Evolutionary conservation across 2,888 invertebrate genomes (phyloP), one percentile per base, ranked within the genome.

Genomic region (Macrosiphum euphorbiae): DNA sequence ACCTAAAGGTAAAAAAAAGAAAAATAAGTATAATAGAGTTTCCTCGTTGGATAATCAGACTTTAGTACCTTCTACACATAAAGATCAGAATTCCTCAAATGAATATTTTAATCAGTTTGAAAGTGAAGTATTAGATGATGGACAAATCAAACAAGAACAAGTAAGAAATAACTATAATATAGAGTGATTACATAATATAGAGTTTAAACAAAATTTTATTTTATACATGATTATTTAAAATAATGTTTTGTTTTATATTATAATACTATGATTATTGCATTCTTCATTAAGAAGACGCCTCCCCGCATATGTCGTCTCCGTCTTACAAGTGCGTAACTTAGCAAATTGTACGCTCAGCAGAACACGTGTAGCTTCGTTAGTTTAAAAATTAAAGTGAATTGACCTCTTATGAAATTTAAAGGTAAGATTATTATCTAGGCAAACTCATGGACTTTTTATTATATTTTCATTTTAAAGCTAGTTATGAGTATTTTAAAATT

Each of bases 1-100:
- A 88, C 55, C 52, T 58, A 88, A 88, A 78, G 24, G 10, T 41
- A 88, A 67, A 86, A 92, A 84, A 26, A 88, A 84, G 44, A 88
- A 44, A 84, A 89, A 55, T 88, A 88, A 67, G 13, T 78, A n/a
- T 52, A 67, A 35, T 41, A 91, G 55, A 3, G 41, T 24, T 44
- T 50, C 55, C n/a, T 11, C 20, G 13, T 52, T 11, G 3, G n/a
- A 92, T 44, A 78, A 55, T 20, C 88, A 92, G 11, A 50, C 61
- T 41, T 5, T 41, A 91, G 52, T 41, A 35, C 24, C 58, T 58
- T 50, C 85, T 24, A 84, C 13, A 35, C 26, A 20, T 28, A 35
- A 47, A 35, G 84, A 89, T 58, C 58, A 84, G 13, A 92, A 58
- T 92, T 28, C 3, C 13, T 44, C 88, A 41, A 47, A 0, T 28